A percentile compares a stretch with the other conserved stretches of the same genome.
Conservation (phyloP, 2,113 vertebrate genomes). For the Xyrauchen texanus region DNA sequence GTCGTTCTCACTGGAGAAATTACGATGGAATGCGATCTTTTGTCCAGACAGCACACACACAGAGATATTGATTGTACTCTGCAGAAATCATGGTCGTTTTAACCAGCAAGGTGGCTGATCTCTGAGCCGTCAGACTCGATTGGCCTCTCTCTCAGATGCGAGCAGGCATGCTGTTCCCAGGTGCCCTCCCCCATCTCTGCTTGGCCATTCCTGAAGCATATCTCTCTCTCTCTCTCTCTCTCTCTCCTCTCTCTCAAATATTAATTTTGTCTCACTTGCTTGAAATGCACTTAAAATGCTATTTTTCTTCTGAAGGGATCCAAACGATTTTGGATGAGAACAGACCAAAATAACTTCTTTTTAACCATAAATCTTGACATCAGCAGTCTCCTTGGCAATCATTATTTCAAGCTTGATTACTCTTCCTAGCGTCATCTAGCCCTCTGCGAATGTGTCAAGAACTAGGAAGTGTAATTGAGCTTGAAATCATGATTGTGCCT, state of each 20-base stretch:
- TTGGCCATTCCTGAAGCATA: conserved; percentile 39
- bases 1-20: background rate
- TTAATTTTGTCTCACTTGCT: no score
- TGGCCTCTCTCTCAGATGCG: conserved; percentile 42
- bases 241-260: background rate
- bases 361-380: no score
- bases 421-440: no score
- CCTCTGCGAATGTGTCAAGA: no score
- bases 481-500: no score
- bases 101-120: conserved; percentile 22
- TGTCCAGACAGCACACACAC: conserved; percentile 1
- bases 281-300: no score
- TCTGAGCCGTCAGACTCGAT: conserved; percentile 22
- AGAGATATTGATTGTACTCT: background rate
- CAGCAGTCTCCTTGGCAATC: no score
- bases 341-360: no score
- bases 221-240: conserved; percentile 28
- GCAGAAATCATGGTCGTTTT: background rate
- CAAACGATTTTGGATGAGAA: no score
- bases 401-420: no score
- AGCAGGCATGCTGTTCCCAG: conserved; percentile 33
- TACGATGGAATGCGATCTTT: conserved; percentile 2
- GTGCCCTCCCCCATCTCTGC: conserved; percentile 49
- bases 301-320: no score
- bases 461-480: no score